Percentiles rank a stretch among this genome's conserved stretches.
phyloP scores from a whole-genome alignment of 2,888 invertebrate species.

The Noctua janthe region DNA sequence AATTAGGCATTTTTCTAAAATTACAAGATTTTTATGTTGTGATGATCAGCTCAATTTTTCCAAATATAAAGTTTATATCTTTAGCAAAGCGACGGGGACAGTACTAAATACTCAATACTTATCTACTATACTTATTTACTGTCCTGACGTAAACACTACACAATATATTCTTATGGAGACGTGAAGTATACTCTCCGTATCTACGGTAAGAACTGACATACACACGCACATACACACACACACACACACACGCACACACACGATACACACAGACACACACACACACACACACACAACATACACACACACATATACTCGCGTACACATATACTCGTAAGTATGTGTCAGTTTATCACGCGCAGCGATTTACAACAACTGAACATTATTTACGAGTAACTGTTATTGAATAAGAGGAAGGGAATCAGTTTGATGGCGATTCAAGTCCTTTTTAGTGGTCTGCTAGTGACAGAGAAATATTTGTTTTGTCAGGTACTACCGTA shows the following conservation, averaged over 20 bases:
- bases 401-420: conserved; percentile 15
- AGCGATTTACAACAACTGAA: conserved; percentile 64
- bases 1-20: not conserved
- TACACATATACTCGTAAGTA: conserved; percentile 62
- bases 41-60: not conserved
- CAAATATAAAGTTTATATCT: not conserved
- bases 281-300: too few species aligned
- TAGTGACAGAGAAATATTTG: conserved; percentile 2
- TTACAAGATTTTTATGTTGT: not conserved
- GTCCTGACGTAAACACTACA: conserved; percentile 59
- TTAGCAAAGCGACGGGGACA: not conserved
- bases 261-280: too few species aligned
- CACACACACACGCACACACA: conserved; percentile 4
- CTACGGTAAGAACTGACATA: conserved; percentile 55
- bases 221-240: too few species aligned
- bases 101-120: conserved; percentile 1
- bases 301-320: too few species aligned
- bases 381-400: conserved; percentile 31
- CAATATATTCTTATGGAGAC: conserved; percentile 77
- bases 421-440: not conserved
- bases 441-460: conserved; percentile 5
- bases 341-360: conserved; percentile 67
- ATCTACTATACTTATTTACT: conserved; percentile 3
- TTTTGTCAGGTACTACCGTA: not conserved
- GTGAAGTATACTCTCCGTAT: conserved; percentile 69